Conservation (phyloP, 2,888 invertebrate genomes). For the Apocheima hispidaria region DNA sequence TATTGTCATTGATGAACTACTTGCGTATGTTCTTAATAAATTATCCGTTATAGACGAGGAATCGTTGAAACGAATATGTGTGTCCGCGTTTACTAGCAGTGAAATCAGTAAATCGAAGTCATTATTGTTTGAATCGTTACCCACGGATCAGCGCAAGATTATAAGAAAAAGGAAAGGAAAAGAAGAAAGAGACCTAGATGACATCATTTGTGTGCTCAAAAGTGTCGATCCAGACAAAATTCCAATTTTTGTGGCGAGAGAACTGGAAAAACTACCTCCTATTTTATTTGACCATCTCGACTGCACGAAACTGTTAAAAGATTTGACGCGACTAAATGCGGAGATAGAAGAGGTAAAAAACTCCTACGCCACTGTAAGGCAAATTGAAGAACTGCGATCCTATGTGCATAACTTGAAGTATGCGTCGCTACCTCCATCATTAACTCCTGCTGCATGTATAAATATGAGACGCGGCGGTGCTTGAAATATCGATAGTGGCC, state of each 20-base stretch:
- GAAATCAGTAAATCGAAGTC: conserved; percentile 23
- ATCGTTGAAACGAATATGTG: conserved; percentile 29
- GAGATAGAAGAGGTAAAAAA: conserved; percentile 18
- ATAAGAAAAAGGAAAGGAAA: conserved; percentile 38
- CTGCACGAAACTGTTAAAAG: conserved; percentile 15
- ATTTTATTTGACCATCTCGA: too few species aligned
- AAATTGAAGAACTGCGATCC: conserved; percentile 1
- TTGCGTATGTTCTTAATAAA: conserved; percentile 36
- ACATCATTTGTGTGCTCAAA: conserved; percentile 38
- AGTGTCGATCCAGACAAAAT: conserved; percentile 25
- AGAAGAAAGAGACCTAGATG: conserved; percentile 31
- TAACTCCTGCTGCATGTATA: neutral
- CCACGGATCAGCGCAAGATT: conserved; percentile 32
- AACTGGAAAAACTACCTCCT: conserved; percentile 33
- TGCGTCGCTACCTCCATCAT: neutral
- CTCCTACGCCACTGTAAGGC: neutral
- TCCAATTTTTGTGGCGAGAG: conserved; percentile 37
- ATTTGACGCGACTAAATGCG: neutral
- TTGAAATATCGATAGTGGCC: neutral
- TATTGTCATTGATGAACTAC: neutral
- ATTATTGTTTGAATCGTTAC: conserved; percentile 2
- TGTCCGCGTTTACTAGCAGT: conserved; percentile 25
- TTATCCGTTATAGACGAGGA: conserved; percentile 30
- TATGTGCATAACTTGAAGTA: neutral
- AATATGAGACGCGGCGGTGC: conserved; percentile 12